Evolutionary conservation across 2,888 invertebrate genomes (phyloP).

Genomic region (Nemapogon koenigi): DNA sequence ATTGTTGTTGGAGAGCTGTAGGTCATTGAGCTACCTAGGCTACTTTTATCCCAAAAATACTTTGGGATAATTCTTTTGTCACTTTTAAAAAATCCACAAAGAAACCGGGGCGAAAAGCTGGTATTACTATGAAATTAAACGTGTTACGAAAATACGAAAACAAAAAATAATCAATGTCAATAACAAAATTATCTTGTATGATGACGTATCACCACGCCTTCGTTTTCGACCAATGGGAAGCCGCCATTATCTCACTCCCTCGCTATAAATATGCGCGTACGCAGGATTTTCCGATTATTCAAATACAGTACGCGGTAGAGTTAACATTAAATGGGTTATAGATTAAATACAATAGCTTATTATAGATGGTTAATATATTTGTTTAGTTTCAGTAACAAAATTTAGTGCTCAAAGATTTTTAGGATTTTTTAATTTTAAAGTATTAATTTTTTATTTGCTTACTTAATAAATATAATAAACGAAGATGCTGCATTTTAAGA

Average conservation of each 20-base stretch:
- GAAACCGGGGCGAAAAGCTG: not conserved
- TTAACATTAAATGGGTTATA: constrained; percentile 54
- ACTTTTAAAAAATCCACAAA: not conserved
- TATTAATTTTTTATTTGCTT: constrained; percentile 1
- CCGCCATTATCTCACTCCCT: constrained; percentile 35
- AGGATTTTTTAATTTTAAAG: constrained; percentile 12
- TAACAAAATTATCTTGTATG: not conserved
- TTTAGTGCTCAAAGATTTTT: constrained; percentile 24
- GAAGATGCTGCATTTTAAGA: constrained; percentile 50
- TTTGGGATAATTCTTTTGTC: too few relatives aligned
- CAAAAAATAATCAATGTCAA: not conserved
- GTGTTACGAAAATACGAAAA: not conserved
- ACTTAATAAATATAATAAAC: constrained; percentile 9
- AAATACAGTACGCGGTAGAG: constrained; percentile 24
- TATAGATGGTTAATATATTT: constrained; percentile 61
- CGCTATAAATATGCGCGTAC: constrained; percentile 37
- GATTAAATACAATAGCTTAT: constrained; percentile 44
- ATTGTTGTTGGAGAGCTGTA: too few relatives aligned
- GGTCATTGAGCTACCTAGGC: too few relatives aligned
- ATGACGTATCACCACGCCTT: constrained; percentile 40
- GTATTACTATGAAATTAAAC: not conserved
- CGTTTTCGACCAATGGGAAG: constrained; percentile 42
- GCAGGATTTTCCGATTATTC: constrained; percentile 27
- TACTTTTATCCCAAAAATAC: too few relatives aligned
- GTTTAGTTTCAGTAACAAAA: constrained; percentile 58